These are phyloP conservation scores for Tupaia tana DNA, from an alignment of 2,113 vertebrate genomes.

Conservation along the genomic window DNA sequence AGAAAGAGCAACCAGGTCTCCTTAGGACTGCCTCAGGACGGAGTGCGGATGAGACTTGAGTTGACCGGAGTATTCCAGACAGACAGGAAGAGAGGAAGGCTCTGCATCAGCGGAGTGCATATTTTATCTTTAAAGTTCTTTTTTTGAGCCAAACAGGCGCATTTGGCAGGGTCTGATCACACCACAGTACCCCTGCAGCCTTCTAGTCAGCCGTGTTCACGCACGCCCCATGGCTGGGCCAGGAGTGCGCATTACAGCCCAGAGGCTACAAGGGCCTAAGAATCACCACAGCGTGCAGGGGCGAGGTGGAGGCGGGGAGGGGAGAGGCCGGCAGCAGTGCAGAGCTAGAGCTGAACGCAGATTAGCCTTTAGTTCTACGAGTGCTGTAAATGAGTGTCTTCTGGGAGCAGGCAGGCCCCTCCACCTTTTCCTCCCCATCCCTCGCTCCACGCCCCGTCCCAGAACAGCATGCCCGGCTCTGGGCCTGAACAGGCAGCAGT, in stretches of 20 bases:
- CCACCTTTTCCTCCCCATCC: background rate
- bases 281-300: background rate
- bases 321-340: fast-evolving
- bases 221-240: too few relatives aligned
- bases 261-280: fast-evolving
- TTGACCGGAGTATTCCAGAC: background rate
- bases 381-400: background rate
- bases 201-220: too few relatives aligned
- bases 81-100: background rate
- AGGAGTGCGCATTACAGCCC: fast-evolving
- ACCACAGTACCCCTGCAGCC: too few relatives aligned
- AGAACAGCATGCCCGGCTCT: background rate
- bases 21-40: background rate
- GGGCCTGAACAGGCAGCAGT: background rate
- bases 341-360: fast-evolving
- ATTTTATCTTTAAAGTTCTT: too few relatives aligned
- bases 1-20: background rate
- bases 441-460: background rate
- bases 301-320: fast-evolving
- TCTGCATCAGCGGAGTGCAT: fast-evolving
- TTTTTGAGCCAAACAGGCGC: too few relatives aligned
- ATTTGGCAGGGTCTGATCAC: too few relatives aligned
- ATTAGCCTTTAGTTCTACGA: background rate
- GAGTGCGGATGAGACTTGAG: fast-evolving
- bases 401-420: background rate